Evolutionary conservation across 2,797 vertebrate genomes (phyloP), one percentile per base, ranked within the genome.

Genomic region (Clamator glandarius): DNA sequence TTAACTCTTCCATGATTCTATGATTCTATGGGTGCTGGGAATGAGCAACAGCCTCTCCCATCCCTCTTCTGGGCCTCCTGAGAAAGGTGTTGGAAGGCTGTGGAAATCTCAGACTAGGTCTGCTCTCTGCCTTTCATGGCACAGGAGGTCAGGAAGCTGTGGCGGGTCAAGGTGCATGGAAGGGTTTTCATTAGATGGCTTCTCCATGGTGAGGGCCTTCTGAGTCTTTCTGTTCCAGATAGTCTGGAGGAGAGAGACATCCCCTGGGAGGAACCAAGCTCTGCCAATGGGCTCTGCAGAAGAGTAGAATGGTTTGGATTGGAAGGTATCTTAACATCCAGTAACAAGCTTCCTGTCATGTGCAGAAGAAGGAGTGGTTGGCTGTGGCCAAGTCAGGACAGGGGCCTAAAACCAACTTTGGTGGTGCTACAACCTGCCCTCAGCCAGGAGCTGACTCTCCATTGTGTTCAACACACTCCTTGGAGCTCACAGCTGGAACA

Each of bases 401-500:
- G 33, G 16, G 44, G 13, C 18, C 35, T 44, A 46, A 33, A 73
- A 21, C 57, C 55, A 42, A 14, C 9, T 76, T 36, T 73, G 36
- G 21, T 61, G 55, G 55, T 88, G 87, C 76, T 42, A 9, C 2
- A 2, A 62, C 48, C 42, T 70, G 33, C 14, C 31, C 19, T 33
- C 0, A 0, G 36, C 52, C 74, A 85, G 86, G 31, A 83, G 31
- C 81, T 74, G 74, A 50, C 4, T 74, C 75, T 90, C 54, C 77
- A n/a, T 12, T 26, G 5, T 0, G 0, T 33, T 39, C 61, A 20
- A 0, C 3, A 2, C 6, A 19, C 85, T 82, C 84, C 39, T 78
- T 67, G 90, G 91, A 92, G 86, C 86, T 90, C 91, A 89, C 88
- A 92, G 54, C 90, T 94, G 84, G 95, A 94, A 96, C 95, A 80